Evolutionary conservation across 2,888 invertebrate genomes (phyloP), one percentile per base, ranked within the genome.

Genomic region (Ormyrus pomaceus): DNA sequence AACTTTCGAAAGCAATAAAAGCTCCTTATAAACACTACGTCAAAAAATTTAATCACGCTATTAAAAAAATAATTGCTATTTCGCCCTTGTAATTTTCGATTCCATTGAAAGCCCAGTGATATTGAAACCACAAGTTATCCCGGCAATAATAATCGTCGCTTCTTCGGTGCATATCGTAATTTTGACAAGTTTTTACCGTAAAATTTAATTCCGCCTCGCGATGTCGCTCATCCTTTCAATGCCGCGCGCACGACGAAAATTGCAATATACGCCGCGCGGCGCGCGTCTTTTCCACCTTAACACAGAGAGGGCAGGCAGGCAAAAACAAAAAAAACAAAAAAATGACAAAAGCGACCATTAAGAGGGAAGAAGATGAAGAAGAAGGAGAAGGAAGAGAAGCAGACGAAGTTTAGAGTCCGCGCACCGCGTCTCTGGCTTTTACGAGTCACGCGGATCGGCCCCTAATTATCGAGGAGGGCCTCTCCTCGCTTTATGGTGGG

Each of bases 381-480:
- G 76, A 71, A 55, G 53, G 48, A 11, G 71, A 69, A 51, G 69
- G 45, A 46, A 46, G 8, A 64, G 34, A 34, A 13, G 62, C 71
- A 69, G 73, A 74, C 48, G 62, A 61, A 73, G 81, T 74, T 83
- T 80, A 78, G 80, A 82, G 70, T 79, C 13, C 66, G 73, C 79
- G 81, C 73, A 19, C 59, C 65, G 80, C 78, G 81, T 19, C 1
- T 77, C 73, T 66, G 82, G 85, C 85, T 87, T 87, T 89, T 88
- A 89, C 87, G 89, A 87, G 87, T 87, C 86, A 70, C 82, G 76
- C 78, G 82, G 86, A 88, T 89, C 88, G 86, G 84, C 84, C 86
- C 86, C 86, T 87, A 89, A 89, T 89, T 89, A 89, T 88, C 87
- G 74, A 19, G 69, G 19, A 85, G 86, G 69, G 66, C 55, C 61